Base-by-base conservation (phyloP, 2,888 invertebrate genomes). In the Byasa hedistus region DNA sequence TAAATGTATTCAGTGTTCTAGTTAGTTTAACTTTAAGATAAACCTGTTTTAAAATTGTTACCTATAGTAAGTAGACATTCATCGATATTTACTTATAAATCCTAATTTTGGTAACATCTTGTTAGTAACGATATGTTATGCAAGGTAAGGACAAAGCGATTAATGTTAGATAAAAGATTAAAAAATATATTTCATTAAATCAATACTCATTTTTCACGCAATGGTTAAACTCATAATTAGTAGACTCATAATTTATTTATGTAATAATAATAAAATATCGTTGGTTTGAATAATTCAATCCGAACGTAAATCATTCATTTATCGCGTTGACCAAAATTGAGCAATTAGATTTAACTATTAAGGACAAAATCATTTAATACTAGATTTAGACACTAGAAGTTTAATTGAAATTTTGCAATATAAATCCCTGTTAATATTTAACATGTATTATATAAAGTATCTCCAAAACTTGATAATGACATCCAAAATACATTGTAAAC, bases 401-500 rank as follows among this genome's bases (percentile, higher is more conserved):
- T 48, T 48, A 54, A 54, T 54, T 54, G 52, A 54, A 22, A 54
- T 22, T 22, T 2, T 3, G 12, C n/a, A 3, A 15, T 54, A 54
- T 12, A 54, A 21, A 24, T 52, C 52, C 2, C n/a, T 52, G 32
- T 61, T 24, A 39, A 39, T 22, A 22, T 36, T 54, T 39, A 55
- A 21, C 19, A 3, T 12, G 0, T 21, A 22, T 2, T 17, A 32
- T 10, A 39, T 61, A 61, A 61, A 61, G 17, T 21, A 55, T 55
- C 22, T 54, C 54, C 23, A 61, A 61, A 61, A 54, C 19, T 19
- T 8, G 32, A 55, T 55, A 39, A 61, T 19, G 32, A 36, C 23
- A 10, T 62, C 39, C 44, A 62, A 56, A 61, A 61, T 54, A 61
- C 36, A 36, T 21, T 54, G 52, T 23, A 54, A 8, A 54, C 22